A percentile compares a stretch with the other conserved stretches of the same genome.
These are phyloP conservation scores for Mesitornis unicolor DNA, from an alignment of 2,113 vertebrate species.

Conservation along the genomic window DNA sequence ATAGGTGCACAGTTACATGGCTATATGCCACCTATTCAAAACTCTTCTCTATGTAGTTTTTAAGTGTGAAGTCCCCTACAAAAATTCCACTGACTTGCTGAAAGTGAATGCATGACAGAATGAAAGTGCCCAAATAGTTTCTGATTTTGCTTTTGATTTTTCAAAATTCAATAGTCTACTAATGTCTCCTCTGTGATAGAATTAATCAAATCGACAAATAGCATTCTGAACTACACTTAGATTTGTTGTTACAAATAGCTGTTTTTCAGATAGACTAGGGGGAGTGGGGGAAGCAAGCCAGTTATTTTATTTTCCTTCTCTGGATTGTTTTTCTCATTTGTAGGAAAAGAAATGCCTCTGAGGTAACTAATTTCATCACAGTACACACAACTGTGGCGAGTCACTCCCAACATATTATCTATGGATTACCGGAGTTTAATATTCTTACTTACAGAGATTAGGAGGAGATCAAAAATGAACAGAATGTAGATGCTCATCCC, in stretches of 20 bases:
- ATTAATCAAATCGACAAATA: background rate
- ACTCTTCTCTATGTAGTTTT: background rate
- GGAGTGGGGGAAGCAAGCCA: fast-evolving
- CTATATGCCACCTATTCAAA: background rate
- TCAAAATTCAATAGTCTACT: background rate
- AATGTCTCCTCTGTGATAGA: background rate
- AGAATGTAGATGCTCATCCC: conserved; percentile 15
- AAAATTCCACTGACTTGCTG: background rate
- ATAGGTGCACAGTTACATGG: background rate
- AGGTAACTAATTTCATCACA: background rate
- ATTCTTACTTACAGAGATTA: conserved; percentile 31
- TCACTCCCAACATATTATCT: background rate
- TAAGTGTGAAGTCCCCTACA: background rate
- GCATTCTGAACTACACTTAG: background rate
- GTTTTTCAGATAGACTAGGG: background rate
- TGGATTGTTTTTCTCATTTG: background rate
- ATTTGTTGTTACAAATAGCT: background rate
- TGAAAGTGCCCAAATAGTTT: background rate
- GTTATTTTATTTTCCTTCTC: background rate
- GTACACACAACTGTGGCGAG: background rate
- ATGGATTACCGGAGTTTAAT: conserved; percentile 29
- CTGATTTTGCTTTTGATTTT: background rate
- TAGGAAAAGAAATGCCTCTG: background rate
- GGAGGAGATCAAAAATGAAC: conserved; percentile 4
- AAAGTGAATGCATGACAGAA: too few species aligned